Evolutionary conservation across 2,797 vertebrate species (phyloP).

Genomic region (Poliocrania exsul): DNA sequence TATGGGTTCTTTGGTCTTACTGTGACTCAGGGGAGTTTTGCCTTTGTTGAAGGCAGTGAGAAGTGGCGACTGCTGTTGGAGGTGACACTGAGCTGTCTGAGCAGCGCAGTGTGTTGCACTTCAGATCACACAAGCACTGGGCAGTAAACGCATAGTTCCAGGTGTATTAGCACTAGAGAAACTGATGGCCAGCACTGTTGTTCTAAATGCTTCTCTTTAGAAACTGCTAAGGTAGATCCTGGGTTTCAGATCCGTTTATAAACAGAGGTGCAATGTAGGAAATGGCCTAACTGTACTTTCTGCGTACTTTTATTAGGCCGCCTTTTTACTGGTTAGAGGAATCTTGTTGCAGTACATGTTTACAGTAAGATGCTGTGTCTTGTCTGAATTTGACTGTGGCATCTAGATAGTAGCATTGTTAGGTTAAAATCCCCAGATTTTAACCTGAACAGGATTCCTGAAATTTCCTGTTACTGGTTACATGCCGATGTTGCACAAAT

Average conservation of each 20-base stretch:
- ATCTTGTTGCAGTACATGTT: neutral
- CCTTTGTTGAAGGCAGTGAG: neutral
- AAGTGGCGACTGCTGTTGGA: neutral
- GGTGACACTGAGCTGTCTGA: neutral
- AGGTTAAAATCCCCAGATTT: neutral
- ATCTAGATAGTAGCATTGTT: neutral
- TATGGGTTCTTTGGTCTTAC: accelerated
- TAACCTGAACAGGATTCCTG: neutral
- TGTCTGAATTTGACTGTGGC: neutral
- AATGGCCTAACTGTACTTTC: neutral
- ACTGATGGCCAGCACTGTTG: neutral
- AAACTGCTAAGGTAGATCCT: neutral
- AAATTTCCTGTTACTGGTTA: neutral
- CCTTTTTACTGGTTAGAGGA: neutral
- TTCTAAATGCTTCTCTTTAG: neutral
- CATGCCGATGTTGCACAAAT: neutral
- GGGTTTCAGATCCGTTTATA: neutral
- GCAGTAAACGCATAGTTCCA: neutral
- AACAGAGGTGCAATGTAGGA: neutral
- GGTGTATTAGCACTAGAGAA: neutral
- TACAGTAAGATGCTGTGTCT: neutral
- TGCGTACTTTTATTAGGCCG: neutral
- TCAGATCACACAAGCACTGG: neutral
- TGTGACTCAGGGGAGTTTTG: neutral
- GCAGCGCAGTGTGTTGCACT: accelerated